These are phyloP conservation scores for Dromaius novaehollandiae DNA, from an alignment of 2,113 vertebrate genomes.

Conservation along the genomic window DNA sequence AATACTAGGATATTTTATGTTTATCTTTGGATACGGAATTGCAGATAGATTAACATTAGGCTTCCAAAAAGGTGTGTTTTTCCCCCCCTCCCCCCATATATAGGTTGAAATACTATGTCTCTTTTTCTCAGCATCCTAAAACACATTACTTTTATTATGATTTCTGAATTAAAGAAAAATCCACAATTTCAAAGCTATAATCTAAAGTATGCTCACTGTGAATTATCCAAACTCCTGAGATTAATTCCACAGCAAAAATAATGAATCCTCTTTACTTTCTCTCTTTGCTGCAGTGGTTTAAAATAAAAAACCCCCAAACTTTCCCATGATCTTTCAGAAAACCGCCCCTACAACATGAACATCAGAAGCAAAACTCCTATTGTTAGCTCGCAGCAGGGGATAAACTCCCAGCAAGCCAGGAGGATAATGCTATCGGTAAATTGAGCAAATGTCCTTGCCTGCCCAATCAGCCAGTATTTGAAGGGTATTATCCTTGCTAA, in stretches of 20 bases:
- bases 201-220: not conserved
- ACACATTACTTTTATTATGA: not conserved
- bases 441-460: slow-evolving; percentile 51
- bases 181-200: not conserved
- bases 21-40: not conserved
- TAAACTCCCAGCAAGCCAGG: not conserved
- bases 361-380: slow-evolving; percentile 36
- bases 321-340: slow-evolving; percentile 48
- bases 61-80: not conserved
- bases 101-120: not conserved
- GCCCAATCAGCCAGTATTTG: slow-evolving; percentile 26
- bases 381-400: slow-evolving; percentile 34
- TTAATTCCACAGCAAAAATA: not conserved
- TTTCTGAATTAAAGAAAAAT: not conserved
- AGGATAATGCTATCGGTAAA: slow-evolving; percentile 33
- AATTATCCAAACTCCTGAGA: not conserved
- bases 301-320: slow-evolving; percentile 2
- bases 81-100: not conserved
- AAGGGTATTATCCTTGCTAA: slow-evolving; percentile 54
- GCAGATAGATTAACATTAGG: not conserved
- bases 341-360: not conserved
- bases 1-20: not conserved
- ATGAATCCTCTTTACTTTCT: not conserved
- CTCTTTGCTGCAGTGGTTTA: slow-evolving; percentile 37
- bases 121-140: not conserved